phyloP scores from a whole-genome alignment of 2,113 vertebrate species.

The Daphoenositta chrysoptera region DNA sequence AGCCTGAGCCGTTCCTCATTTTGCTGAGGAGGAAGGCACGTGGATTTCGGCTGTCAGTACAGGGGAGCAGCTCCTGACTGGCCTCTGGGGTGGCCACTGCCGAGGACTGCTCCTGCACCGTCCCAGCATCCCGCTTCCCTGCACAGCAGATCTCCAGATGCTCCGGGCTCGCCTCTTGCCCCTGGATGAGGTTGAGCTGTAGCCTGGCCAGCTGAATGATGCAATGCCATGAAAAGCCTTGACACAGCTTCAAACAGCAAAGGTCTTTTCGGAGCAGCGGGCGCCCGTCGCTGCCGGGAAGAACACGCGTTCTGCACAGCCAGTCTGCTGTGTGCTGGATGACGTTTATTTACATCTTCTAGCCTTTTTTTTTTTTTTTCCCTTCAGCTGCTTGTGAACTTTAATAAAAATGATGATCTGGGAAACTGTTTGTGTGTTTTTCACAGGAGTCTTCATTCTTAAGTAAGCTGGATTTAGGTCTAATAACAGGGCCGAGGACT shows the following conservation, averaged over 20 bases:
- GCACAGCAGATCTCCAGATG: neutral
- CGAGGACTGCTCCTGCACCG: neutral
- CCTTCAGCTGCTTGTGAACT: constrained; percentile 3
- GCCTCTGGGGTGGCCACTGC: neutral
- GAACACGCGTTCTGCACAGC: neutral
- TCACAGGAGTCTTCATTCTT: constrained; percentile 40
- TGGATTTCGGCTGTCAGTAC: neutral
- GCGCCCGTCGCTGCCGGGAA: neutral
- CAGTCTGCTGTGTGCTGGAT: neutral
- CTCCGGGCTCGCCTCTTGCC: neutral
- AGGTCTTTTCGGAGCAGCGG: neutral
- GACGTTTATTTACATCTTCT: constrained; percentile 23
- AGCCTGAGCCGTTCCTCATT: neutral
- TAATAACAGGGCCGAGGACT: constrained; percentile 36
- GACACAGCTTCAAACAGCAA: constrained; percentile 18
- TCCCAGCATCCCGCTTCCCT: neutral
- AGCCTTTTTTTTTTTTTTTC: neutral
- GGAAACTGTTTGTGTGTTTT: neutral
- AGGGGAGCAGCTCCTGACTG: neutral
- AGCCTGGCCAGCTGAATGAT: constrained; percentile 14
- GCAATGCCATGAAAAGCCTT: constrained; percentile 19
- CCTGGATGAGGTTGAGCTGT: neutral
- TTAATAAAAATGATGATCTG: constrained; percentile 64
- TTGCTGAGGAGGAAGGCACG: neutral
- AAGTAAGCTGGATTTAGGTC: constrained; percentile 7